Conservation (phyloP, 2,888 invertebrate species). For the Macrosiphum euphorbiae region DNA sequence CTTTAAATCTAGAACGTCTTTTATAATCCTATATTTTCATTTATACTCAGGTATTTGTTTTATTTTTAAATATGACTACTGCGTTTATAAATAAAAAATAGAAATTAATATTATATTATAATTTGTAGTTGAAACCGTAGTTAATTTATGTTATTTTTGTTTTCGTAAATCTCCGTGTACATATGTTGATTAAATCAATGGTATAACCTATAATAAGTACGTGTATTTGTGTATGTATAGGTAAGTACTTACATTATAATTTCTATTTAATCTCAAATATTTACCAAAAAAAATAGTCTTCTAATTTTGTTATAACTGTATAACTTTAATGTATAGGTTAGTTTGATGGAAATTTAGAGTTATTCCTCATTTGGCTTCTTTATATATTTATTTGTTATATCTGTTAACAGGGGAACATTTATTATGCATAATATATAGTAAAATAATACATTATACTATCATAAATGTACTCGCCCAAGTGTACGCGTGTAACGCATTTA, state of each 20-base stretch:
- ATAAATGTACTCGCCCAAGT: not conserved
- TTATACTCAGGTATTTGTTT: too few relatives aligned
- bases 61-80: not conserved
- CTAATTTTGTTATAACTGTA: not conserved
- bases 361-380: not conserved
- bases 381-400: not conserved
- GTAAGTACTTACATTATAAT: not conserved
- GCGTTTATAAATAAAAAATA: not conserved
- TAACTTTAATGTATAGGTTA: not conserved
- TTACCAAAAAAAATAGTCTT: not conserved
- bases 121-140: not conserved
- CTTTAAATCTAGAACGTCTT: not conserved
- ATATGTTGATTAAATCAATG: too few relatives aligned
- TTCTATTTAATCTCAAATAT: not conserved
- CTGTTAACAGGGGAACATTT: not conserved
- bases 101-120: not conserved
- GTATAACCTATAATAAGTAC: not conserved
- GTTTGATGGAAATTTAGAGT: not conserved
- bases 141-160: not conserved
- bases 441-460: not conserved
- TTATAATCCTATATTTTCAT: not conserved
- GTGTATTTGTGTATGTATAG: not conserved
- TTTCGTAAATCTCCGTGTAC: not conserved
- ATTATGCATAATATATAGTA: not conserved
- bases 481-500: constrained; percentile 13